These are phyloP conservation scores for Adoxophyes honmai DNA, from an alignment of 1,140 invertebrate species.

Conservation along the genomic window DNA sequence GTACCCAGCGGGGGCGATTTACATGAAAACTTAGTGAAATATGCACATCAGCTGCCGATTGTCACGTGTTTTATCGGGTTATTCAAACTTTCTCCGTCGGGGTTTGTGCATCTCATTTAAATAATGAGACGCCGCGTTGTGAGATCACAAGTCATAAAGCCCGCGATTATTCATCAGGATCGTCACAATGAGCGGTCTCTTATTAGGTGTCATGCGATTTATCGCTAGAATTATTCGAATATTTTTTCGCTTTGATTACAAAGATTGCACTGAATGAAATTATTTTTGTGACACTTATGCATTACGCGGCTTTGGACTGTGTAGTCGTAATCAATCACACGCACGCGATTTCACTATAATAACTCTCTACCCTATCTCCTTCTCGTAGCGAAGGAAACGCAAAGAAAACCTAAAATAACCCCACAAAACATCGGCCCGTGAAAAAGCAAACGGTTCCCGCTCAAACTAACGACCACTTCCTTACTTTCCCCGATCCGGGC, in stretches of 20 bases:
- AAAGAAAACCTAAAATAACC: not conserved
- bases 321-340: too few species aligned
- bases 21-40: constrained; percentile 67
- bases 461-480: constrained; percentile 36
- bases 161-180: constrained; percentile 36
- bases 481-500: constrained; percentile 53
- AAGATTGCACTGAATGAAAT: too few species aligned
- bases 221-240: not conserved
- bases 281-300: too few species aligned
- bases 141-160: constrained; percentile 37
- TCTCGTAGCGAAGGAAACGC: not conserved
- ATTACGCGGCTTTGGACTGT: too few species aligned
- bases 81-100: constrained; percentile 56
- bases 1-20: constrained; percentile 45
- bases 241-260: too few species aligned
- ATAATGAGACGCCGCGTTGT: constrained; percentile 53
- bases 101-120: constrained; percentile 59
- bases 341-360: too few species aligned
- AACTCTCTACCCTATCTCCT: too few species aligned
- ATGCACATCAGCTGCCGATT: constrained; percentile 64
- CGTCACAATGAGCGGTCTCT: constrained; percentile 7
- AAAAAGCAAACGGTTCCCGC: constrained; percentile 29
- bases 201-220: constrained; percentile 4
- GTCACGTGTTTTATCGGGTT: constrained; percentile 63
- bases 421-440: not conserved